phyloP scores from a whole-genome alignment of 1,140 invertebrate genomes.

The Delia radicum region DNA sequence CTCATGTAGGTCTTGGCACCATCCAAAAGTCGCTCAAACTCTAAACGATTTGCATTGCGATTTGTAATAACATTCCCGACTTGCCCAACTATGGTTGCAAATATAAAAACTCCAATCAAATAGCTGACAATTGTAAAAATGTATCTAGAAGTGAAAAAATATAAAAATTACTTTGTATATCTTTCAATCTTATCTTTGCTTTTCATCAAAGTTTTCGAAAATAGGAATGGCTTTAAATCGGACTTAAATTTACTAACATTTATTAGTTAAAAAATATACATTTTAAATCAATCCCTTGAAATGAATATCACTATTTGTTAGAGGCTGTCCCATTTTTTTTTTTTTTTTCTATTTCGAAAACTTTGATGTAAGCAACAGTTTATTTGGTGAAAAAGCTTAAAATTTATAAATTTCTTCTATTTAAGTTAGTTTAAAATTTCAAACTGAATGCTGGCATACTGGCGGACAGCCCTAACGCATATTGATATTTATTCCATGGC shows the following conservation, averaged over 20 bases:
- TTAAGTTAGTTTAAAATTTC: neutral
- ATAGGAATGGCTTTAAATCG: constrained; percentile 9
- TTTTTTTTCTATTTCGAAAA: too few species aligned
- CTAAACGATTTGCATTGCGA: constrained; percentile 92
- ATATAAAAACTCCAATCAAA: constrained; percentile 95
- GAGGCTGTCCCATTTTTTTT: constrained; percentile 61
- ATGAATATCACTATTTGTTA: constrained; percentile 49
- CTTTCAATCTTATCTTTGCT: neutral
- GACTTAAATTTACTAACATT: neutral
- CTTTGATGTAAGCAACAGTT: constrained; percentile 56
- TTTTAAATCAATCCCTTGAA: constrained; percentile 15
- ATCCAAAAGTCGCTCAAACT: constrained; percentile 92
- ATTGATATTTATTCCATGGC: constrained; percentile 38
- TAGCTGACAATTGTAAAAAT: constrained; percentile 96
- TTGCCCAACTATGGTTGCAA: constrained; percentile 97
- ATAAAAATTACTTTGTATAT: neutral
- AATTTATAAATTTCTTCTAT: neutral
- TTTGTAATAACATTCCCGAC: constrained; percentile 97
- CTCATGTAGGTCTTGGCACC: constrained; percentile 97
- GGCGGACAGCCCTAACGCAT: constrained; percentile 67
- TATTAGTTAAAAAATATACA: neutral
- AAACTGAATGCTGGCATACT: constrained; percentile 27
- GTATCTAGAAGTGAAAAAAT: constrained; percentile 67
- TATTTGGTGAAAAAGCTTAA: neutral
- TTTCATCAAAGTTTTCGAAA: constrained; percentile 65